Base-by-base conservation (phyloP, 2,797 vertebrate species). In the Takifugu rubripes region DNA sequence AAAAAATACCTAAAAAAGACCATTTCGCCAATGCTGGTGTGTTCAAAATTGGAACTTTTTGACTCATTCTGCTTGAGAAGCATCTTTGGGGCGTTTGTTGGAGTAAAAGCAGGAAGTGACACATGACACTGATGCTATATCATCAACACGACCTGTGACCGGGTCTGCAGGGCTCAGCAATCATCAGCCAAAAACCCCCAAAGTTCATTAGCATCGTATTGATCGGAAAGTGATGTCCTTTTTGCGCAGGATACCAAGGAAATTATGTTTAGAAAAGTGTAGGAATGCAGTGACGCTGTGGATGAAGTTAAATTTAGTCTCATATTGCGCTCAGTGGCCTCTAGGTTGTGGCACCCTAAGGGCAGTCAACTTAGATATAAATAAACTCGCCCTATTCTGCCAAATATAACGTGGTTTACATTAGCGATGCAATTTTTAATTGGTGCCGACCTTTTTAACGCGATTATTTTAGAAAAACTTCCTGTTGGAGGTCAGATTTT, bases 81-180 rank as follows among this genome's bases (percentile, higher is more conserved):
- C 66, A 48, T 26, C 75, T 77, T 72, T 81, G 70, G 52, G 62
- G 49, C 62, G 52, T 66, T 79, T 69, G 55, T 83, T 81, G 72
- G 78, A 68, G 62, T 71, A 77, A 81, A 72, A 79, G 74, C 74
- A 82, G 85, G 79, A 86, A 75, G 54, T 83, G 81, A 85, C 63
- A 75, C 81, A 77, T 45, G 49, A 68, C 65, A 60, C 24, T 36
- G 59, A 76, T 64, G 70, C 68, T 76, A 65, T 70, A 44, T 74
- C 82, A 77, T 77, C 78, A 84, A 59, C 56, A 21, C 61, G 66
- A 65, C 67, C 79, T 40, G 0, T 56, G 52, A 59, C 69, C 62
- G 63, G 66, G 59, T 60, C 64, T 68, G 66, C 46, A 25, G 43
- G 52, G 25, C 64, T 61, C 69, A 71, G 58, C 64, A 56, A 43